These are phyloP conservation scores for Mayetiola destructor DNA, from an alignment of 2,888 invertebrate species.

Conservation along the genomic window DNA sequence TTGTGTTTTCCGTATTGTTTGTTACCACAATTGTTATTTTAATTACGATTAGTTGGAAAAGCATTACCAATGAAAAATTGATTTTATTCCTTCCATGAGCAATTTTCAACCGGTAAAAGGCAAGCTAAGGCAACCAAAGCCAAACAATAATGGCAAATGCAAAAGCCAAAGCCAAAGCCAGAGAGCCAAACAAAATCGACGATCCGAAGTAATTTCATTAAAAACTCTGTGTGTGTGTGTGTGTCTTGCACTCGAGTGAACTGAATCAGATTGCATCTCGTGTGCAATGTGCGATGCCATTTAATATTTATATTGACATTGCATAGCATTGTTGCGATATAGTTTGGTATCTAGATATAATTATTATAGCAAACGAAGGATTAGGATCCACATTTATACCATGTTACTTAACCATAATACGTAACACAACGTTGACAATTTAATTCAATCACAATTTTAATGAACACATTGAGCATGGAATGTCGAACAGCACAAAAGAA, in stretches of 20 bases:
- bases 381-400: background rate
- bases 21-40: constrained; percentile 1
- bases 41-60: background rate
- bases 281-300: background rate
- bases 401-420: too few species aligned
- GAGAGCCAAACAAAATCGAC: background rate
- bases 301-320: background rate
- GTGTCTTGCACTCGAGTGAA: background rate
- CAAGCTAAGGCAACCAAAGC: too few species aligned
- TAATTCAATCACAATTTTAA: constrained; percentile 11
- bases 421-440: constrained; percentile 5
- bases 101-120: too few species aligned
- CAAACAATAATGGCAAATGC: too few species aligned
- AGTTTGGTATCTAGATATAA: too few species aligned
- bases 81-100: background rate
- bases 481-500: too few species aligned
- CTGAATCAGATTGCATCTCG: background rate
- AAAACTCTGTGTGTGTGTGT: background rate
- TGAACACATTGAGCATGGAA: constrained; percentile 9
- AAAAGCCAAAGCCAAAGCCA: too few species aligned
- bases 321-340: too few species aligned
- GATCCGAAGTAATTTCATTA: constrained; percentile 6
- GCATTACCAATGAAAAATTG: constrained; percentile 3
- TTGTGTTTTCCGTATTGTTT: background rate
- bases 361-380: constrained; percentile 6